phyloP scores from a whole-genome alignment of 64 coral and sea anemone species.

The Pocillopora damicornis region DNA sequence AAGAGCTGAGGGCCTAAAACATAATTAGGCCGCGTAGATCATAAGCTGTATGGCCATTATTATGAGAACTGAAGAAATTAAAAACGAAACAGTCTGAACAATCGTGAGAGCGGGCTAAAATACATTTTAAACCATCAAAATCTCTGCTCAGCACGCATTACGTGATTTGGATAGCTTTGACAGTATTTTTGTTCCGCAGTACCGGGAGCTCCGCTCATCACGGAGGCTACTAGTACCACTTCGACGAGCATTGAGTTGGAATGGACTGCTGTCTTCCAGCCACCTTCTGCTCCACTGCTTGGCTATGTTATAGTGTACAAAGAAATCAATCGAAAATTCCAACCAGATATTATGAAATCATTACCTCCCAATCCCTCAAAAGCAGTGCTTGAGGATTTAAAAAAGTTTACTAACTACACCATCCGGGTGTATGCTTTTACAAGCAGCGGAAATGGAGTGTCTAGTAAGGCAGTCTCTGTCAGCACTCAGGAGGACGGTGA shows the following conservation, averaged over 20 bases:
- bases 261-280: slow-evolving; percentile 38
- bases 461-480: slow-evolving; percentile 49
- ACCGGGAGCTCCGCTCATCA: slow-evolving; percentile 44
- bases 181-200: slow-evolving; percentile 24
- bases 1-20: no score
- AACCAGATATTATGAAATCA: slow-evolving; percentile 25
- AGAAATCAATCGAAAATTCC: slow-evolving; percentile 12
- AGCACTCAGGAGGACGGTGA: slow-evolving; percentile 64
- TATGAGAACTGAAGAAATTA: no score
- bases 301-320: slow-evolving; percentile 66
- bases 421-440: slow-evolving; percentile 59
- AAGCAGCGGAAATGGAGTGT: slow-evolving; percentile 60
- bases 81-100: no score
- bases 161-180: neutral
- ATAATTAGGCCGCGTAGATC: no score
- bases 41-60: no score
- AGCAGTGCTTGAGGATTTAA: slow-evolving; percentile 17
- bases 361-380: slow-evolving; percentile 8
- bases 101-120: no score
- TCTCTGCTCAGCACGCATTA: no score
- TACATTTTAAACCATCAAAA: no score
- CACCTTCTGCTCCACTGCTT: slow-evolving; percentile 8
- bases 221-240: slow-evolving; percentile 17
- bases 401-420: slow-evolving; percentile 57
- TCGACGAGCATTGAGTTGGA: slow-evolving; percentile 41